A percentile compares a stretch with the other conserved stretches of the same genome.
phyloP scores from a whole-genome alignment of 1,140 invertebrate genomes.

The Macrobrachium nipponense region DNA sequence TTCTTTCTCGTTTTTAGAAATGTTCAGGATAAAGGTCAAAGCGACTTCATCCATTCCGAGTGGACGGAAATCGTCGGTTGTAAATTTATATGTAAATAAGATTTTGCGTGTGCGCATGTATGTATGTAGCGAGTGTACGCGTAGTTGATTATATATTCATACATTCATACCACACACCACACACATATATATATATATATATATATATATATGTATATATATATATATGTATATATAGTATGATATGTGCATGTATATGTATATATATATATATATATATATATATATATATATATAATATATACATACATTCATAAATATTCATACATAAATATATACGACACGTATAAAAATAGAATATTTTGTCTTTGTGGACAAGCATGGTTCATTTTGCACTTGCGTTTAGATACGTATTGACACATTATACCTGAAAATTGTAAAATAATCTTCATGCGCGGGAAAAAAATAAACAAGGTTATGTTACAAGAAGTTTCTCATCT shows the following conservation, averaged over 20 bases:
- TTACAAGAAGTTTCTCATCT: too few species aligned
- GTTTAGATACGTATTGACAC: too few species aligned
- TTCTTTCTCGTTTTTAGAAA: too few species aligned
- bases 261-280: constrained; percentile 12
- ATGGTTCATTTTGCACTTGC: too few species aligned
- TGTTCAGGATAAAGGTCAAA: not conserved
- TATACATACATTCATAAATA: not conserved
- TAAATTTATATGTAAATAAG: not conserved
- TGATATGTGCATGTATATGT: not conserved
- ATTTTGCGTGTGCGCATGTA: not conserved
- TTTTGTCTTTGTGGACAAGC: too few species aligned
- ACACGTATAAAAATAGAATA: too few species aligned
- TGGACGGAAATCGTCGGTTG: not conserved
- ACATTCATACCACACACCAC: not conserved
- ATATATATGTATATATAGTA: constrained; percentile 1
- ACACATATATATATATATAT: not conserved
- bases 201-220: constrained; percentile 9
- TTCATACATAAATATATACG: not conserved
- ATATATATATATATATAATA: not conserved
- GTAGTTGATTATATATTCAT: not conserved
- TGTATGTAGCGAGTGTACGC: not conserved
- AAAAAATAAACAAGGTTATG: too few species aligned
- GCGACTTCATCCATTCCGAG: not conserved
- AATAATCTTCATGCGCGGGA: too few species aligned
- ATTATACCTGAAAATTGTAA: too few species aligned